A percentile compares a stretch with the other conserved stretches of the same genome.
phyloP scores from a whole-genome alignment of 2,797 vertebrate genomes.

The Phrynocephalus forsythii region DNA sequence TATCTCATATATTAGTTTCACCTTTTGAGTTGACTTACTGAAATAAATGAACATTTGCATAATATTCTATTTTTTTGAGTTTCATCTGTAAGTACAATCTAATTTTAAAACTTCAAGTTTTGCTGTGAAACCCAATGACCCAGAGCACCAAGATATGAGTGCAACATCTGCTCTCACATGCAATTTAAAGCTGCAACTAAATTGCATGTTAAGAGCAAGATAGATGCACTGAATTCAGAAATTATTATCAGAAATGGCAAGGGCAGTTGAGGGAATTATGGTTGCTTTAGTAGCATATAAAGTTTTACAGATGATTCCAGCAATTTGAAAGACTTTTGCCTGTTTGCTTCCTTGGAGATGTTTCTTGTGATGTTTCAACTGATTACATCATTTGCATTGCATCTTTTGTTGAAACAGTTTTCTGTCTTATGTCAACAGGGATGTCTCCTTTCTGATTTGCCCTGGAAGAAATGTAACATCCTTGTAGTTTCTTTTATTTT shows the following conservation, averaged over 20 bases:
- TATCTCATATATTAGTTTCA: no score
- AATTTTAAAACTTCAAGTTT: background rate
- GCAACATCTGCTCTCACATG: fast-evolving
- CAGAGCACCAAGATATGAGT: fast-evolving
- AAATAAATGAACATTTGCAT: no score
- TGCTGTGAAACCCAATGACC: background rate
- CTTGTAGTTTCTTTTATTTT: background rate
- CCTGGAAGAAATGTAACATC: background rate
- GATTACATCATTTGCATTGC: background rate
- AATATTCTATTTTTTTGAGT: no score
- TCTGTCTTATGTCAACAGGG: background rate
- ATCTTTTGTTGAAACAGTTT: background rate
- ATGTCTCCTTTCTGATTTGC: background rate
- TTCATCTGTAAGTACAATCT: background rate
- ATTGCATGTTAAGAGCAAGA: background rate
- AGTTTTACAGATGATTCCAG: background rate
- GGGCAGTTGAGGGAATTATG: background rate
- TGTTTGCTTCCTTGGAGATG: background rate
- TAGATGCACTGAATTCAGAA: background rate
- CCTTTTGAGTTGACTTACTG: no score
- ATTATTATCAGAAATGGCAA: background rate
- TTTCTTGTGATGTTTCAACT: background rate
- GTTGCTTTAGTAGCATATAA: background rate
- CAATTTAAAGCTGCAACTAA: background rate
- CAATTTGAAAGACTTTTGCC: background rate